These are phyloP conservation scores for Liodrosophila aerea DNA, from an alignment of 2,888 invertebrate genomes.

Conservation along the genomic window DNA sequence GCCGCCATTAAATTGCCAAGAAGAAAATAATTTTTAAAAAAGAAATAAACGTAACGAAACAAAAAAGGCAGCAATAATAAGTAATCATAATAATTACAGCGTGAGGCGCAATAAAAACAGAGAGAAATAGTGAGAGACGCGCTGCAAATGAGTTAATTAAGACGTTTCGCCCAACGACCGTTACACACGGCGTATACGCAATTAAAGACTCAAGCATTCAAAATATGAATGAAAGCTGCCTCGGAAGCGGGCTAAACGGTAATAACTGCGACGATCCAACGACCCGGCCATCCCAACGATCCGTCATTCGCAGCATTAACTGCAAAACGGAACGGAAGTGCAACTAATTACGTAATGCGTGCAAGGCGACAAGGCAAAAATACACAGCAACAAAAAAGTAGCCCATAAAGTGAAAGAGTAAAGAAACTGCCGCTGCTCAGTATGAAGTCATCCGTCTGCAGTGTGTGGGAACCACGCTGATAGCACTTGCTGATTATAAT, in stretches of 20 bases:
- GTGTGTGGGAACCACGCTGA: conserved; percentile 10
- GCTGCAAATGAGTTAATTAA: conserved; percentile 68
- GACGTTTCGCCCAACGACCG: conserved; percentile 73
- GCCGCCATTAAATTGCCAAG: conserved; percentile 71
- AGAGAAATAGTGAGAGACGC: conserved; percentile 30
- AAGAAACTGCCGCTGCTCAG: neutral
- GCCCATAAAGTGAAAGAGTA: neutral
- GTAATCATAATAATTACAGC: conserved; percentile 72
- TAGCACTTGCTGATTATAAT: too few relatives aligned
- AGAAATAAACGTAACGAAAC: conserved; percentile 53
- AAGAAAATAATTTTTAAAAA: conserved; percentile 16
- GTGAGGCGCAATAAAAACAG: conserved; percentile 64
- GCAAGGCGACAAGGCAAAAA: conserved; percentile 37
- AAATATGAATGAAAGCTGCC: conserved; percentile 69
- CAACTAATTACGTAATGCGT: conserved; percentile 64
- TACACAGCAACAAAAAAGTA: conserved; percentile 12
- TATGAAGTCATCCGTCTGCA: neutral
- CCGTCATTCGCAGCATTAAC: too few relatives aligned
- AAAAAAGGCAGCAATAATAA: conserved; percentile 64
- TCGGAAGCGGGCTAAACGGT: conserved; percentile 62
- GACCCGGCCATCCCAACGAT: conserved; percentile 10
- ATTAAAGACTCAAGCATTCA: conserved; percentile 64
- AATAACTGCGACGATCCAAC: conserved; percentile 38
- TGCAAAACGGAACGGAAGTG: conserved; percentile 58
- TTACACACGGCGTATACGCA: conserved; percentile 72